Evolutionary conservation across 2,113 vertebrate genomes (phyloP).

Genomic region (Helogale parvula): DNA sequence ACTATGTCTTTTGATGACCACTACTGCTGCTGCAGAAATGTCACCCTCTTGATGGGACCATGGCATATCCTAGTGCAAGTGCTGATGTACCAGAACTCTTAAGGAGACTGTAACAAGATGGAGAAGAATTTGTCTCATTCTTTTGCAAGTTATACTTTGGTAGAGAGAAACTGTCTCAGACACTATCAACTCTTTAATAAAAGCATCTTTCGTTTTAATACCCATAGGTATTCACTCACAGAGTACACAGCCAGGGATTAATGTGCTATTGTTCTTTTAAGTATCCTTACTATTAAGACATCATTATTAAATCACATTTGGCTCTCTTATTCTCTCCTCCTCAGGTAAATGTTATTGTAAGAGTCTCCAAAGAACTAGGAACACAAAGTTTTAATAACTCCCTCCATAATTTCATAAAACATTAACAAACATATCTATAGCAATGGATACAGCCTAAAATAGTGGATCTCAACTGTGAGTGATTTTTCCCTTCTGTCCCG

Average conservation of each 20-base stretch:
- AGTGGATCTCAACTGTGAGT: background rate
- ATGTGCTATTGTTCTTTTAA: background rate
- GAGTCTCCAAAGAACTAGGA: background rate
- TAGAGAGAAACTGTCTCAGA: background rate
- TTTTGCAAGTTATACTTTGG: background rate
- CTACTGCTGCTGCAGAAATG: background rate
- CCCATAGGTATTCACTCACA: background rate
- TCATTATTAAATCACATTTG: background rate
- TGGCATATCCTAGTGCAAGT: background rate
- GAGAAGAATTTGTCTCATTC: background rate
- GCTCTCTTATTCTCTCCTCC: background rate
- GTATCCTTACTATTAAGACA: background rate
- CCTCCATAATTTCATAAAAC: background rate
- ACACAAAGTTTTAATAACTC: background rate
- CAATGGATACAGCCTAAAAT: background rate
- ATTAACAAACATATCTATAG: background rate
- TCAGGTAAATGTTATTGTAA: background rate
- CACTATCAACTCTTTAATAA: background rate
- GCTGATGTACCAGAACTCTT: background rate
- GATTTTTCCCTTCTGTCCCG: background rate
- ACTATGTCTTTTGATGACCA: background rate
- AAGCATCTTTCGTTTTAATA: background rate
- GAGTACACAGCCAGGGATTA: background rate
- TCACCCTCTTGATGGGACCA: background rate
- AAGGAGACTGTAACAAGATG: background rate